Evolutionary conservation across 2,113 vertebrate genomes (phyloP).

Genomic region (Pantherophis guttatus): DNA sequence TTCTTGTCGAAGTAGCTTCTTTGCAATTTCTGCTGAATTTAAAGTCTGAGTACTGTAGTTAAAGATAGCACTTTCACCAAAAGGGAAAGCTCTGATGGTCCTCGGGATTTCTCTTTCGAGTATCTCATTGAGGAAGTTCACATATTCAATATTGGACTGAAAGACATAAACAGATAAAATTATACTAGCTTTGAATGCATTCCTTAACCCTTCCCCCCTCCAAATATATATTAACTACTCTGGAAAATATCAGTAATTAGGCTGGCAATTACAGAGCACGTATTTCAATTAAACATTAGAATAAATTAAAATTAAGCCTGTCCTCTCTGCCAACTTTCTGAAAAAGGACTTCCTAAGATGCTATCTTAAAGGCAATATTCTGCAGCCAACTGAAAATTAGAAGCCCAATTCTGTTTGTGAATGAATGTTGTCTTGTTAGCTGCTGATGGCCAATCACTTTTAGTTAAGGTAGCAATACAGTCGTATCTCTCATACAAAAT

Average conservation of each 20-base stretch:
- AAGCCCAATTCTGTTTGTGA: not conserved
- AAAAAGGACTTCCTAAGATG: not conserved
- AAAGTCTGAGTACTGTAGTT: constrained; percentile 79
- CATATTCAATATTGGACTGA: constrained; percentile 70
- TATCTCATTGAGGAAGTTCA: constrained; percentile 42
- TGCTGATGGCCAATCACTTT: not conserved
- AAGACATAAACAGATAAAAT: not conserved
- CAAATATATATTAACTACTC: not conserved
- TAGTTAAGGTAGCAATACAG: no score
- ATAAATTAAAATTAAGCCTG: not conserved
- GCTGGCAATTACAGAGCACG: not conserved
- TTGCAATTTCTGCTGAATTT: constrained; percentile 68
- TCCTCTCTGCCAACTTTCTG: not conserved
- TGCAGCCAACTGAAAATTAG: not conserved
- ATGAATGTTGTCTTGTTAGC: not conserved
- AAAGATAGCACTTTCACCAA: constrained; percentile 43
- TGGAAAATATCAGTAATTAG: not conserved
- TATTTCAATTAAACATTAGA: not conserved
- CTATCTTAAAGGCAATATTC: not conserved
- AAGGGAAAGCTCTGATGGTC: constrained; percentile 42
- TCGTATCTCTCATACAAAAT: not conserved
- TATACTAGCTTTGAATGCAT: not conserved
- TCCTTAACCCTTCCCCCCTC: not conserved
- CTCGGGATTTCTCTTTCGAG: constrained; percentile 29
- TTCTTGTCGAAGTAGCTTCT: constrained; percentile 59